Base-by-base conservation (phyloP, 1,140 invertebrate species). In the Sinella curviseta region DNA sequence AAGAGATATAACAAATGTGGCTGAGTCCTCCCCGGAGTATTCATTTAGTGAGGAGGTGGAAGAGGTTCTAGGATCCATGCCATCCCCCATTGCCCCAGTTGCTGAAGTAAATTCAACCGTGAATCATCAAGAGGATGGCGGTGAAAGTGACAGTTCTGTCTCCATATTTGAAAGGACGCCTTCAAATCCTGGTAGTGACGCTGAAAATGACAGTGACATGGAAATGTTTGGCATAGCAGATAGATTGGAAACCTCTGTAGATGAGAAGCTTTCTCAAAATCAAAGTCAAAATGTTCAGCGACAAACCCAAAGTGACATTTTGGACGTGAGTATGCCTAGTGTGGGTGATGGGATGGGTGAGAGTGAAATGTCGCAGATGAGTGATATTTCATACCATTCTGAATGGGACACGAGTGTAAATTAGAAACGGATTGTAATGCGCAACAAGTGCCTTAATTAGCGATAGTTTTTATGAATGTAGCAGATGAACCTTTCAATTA, bases 301-400 rank as follows among this genome's bases (percentile, higher is more conserved):
- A 48, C 8, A 14, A 26, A 60, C 8, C 57, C 14, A 26, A 60
- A 70, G 65, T 70, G 65, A 33, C 1, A 70, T 33, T 14, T 31
- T 70, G 26, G 65, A 70, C 31, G 65, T 70, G 26, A 70, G 65
- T 33, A 70, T 70, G 65, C 65, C 26, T 31, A 70, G 65, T n/a
- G 31, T 14, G 4, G 24, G 55, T 3, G n/a, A n/a, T n/a, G 55
- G 55, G 24, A 26, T 4, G 3, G 4, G 14, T 26, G 24, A 60
- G 12, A 60, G 24, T 24, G 55, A 60, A 24, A 60, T 60, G 3
- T 60, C 55, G 8, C 55, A 60, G n/a, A 24, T 3, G 12, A 60
- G 55, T 26, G n/a, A 24, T 26, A 60, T 60, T 60, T 60, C 55
- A 14, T 60, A 60, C 24, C 8, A 8, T 60, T 60, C 55, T n/a